A percentile compares a stretch with the other conserved stretches of the same genome.
These are phyloP conservation scores for Verasper variegatus DNA, from an alignment of 2,113 vertebrate species.

Conservation along the genomic window DNA sequence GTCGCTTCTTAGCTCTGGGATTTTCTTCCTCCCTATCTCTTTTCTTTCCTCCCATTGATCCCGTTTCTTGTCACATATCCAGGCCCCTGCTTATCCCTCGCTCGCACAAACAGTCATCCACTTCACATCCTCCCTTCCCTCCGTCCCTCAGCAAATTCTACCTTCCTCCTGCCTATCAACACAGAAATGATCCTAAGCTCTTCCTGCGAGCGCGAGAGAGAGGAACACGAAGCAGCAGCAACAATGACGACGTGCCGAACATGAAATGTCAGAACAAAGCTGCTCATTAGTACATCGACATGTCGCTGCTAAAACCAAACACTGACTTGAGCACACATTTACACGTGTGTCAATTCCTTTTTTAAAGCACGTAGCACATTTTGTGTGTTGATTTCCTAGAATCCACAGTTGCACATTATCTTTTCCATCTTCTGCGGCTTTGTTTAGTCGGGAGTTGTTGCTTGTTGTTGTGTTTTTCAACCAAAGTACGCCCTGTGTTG, in stretches of 20 bases:
- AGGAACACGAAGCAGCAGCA: background rate
- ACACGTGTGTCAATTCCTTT: background rate
- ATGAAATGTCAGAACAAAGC: slow-evolving; percentile 53
- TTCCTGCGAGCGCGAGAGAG: slow-evolving; percentile 27
- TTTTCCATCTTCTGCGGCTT: background rate
- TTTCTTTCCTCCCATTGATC: slow-evolving; percentile 67
- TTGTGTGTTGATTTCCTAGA: background rate
- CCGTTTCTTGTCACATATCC: slow-evolving; percentile 73
- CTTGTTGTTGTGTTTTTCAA: background rate
- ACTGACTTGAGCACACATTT: background rate
- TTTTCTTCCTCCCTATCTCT: slow-evolving; percentile 60
- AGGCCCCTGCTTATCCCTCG: slow-evolving; percentile 66
- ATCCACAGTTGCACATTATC: background rate
- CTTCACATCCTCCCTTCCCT: slow-evolving; percentile 46
- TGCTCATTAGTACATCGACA: slow-evolving; percentile 41
- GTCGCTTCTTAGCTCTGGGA: slow-evolving; percentile 61
- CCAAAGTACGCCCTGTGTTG: no score
- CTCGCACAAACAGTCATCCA: slow-evolving; percentile 55
- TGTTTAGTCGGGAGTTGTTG: background rate
- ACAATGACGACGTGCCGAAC: slow-evolving; percentile 25
- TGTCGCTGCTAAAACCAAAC: background rate
- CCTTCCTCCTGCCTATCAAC: slow-evolving; percentile 58
- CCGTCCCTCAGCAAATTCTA: slow-evolving; percentile 58
- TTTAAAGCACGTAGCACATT: background rate
- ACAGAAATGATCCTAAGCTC: slow-evolving; percentile 53